phyloP scores from a whole-genome alignment of 37 sponge, comb jelly and placozoan genomes.

The Dysidea cf. avara region DNA sequence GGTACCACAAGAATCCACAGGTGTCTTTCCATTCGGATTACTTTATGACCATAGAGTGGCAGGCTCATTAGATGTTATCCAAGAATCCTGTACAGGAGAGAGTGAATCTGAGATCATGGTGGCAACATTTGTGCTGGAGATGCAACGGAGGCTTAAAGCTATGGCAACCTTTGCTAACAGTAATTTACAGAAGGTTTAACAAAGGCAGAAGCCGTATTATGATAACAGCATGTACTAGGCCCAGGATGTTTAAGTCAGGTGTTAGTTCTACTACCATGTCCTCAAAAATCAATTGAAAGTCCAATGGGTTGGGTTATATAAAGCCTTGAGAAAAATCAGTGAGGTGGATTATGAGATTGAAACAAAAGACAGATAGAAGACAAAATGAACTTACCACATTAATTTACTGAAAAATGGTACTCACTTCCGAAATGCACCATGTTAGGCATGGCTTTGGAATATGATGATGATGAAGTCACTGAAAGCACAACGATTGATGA shows the following conservation, averaged over 20 bases:
- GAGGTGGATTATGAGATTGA: slow-evolving; percentile 28
- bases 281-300: no score
- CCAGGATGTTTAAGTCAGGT: no score
- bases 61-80: background rate
- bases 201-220: no score
- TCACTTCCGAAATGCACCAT: background rate
- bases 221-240: no score
- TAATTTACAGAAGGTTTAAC: no score
- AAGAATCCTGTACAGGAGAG: slow-evolving; percentile 2
- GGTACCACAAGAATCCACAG: slow-evolving; percentile 7
- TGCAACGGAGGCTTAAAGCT: no score
- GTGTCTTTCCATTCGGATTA: background rate
- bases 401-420: slow-evolving; percentile 29
- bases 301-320: no score
- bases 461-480: background rate
- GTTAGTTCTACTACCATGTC: no score
- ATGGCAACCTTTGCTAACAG: no score
- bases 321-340: no score
- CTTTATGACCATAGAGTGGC: slow-evolving; percentile 3
- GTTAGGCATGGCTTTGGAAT: background rate
- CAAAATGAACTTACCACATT: slow-evolving; percentile 15
- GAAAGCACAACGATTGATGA: background rate
- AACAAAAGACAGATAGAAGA: slow-evolving; percentile 12
- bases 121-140: no score
- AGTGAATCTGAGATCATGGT: no score